Percentiles rank a stretch among this genome's conserved stretches.
These are phyloP conservation scores for Chloropsis cyanopogon DNA, from an alignment of 2,113 vertebrate species.

Conservation along the genomic window DNA sequence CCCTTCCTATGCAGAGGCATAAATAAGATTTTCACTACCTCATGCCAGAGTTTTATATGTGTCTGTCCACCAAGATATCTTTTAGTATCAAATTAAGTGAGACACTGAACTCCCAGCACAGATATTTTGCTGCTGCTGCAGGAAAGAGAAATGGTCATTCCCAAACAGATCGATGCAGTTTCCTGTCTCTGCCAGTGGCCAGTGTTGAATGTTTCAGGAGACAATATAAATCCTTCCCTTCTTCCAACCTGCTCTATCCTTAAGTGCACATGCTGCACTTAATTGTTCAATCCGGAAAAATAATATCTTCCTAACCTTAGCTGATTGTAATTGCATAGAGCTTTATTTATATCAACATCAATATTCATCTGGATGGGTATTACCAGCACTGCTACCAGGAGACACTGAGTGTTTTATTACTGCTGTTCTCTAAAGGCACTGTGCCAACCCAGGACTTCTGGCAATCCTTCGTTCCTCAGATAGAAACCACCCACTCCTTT, in stretches of 20 bases:
- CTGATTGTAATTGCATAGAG: background rate
- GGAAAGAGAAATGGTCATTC: background rate
- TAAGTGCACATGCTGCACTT: background rate
- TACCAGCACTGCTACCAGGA: background rate
- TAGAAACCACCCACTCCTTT: background rate
- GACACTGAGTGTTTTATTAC: background rate
- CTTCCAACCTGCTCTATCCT: background rate
- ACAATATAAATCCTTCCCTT: background rate
- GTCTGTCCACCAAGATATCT: background rate
- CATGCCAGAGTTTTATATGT: background rate
- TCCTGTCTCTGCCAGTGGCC: background rate
- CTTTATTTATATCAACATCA: constrained; percentile 20
- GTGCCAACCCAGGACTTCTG: background rate
- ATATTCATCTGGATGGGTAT: background rate
- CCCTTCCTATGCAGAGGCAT: background rate
- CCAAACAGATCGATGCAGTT: background rate
- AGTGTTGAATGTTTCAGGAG: background rate
- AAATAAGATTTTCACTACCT: background rate
- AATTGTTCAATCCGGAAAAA: background rate
- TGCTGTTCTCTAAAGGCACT: background rate
- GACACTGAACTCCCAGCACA: background rate
- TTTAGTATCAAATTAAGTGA: background rate
- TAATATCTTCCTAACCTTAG: background rate
- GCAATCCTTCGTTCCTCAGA: background rate
- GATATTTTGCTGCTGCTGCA: constrained; percentile 7